Evolutionary conservation across 2,797 vertebrate species (phyloP).

Genomic region (Paedocypris micromegethes): DNA sequence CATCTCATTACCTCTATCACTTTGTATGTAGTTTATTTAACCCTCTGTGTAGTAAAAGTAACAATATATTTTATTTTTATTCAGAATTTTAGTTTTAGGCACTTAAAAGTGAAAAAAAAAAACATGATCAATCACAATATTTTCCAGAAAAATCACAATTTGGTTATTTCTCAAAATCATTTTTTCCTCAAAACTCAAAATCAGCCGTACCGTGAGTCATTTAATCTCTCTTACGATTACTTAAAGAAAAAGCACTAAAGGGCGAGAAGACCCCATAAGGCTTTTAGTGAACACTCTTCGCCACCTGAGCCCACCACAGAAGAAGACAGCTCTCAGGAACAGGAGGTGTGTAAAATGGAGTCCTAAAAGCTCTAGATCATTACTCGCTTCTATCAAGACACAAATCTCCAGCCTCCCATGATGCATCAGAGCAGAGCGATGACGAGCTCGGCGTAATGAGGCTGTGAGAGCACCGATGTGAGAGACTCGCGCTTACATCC

Average conservation of each 20-base stretch:
- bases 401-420: conserved; percentile 17
- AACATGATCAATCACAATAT: no score
- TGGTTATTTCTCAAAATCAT: no score
- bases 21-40: no score
- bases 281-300: conserved; percentile 16
- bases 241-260: conserved; percentile 25
- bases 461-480: conserved; percentile 26
- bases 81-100: no score
- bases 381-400: conserved; percentile 13
- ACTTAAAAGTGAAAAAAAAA: no score
- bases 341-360: conserved; percentile 5
- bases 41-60: no score
- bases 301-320: conserved; percentile 38
- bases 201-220: conserved; percentile 17
- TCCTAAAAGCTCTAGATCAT: conserved; percentile 3
- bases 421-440: conserved; percentile 25
- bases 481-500: background rate
- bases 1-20: no score
- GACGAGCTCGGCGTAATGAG: conserved; percentile 22
- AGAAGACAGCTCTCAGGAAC: background rate
- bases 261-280: conserved; percentile 32
- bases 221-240: conserved; percentile 37
- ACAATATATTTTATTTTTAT: no score
- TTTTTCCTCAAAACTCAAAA: no score
- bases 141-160: no score